These are phyloP conservation scores for Drepanosiphum platanoidis DNA, from an alignment of 2,888 invertebrate genomes.

Conservation along the genomic window DNA sequence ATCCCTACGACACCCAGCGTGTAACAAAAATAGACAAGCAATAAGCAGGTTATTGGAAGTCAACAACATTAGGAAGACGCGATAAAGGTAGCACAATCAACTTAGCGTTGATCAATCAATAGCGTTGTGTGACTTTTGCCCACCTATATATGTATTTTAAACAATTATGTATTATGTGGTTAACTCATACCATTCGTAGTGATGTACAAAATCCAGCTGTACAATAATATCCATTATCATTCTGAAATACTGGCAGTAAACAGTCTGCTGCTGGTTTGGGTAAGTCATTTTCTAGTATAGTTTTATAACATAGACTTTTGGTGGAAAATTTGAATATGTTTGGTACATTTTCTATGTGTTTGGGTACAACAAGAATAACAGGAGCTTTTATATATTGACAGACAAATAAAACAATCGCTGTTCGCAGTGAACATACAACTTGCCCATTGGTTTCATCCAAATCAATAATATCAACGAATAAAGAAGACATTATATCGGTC, in stretches of 20 bases:
- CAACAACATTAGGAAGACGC: too few species aligned
- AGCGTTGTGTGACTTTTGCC: too few species aligned
- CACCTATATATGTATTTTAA: too few species aligned
- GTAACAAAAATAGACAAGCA: too few species aligned
- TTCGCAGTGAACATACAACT: conserved; percentile 71
- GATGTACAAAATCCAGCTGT: conserved; percentile 84
- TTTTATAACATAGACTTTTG: conserved; percentile 66
- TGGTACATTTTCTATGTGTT: conserved; percentile 63
- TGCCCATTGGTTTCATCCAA: conserved; percentile 64
- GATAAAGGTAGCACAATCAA: too few species aligned
- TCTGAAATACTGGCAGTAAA: conserved; percentile 59
- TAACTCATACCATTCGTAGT: conserved; percentile 70
- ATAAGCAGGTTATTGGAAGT: too few species aligned
- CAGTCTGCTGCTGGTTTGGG: conserved; percentile 66
- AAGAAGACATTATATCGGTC: conserved; percentile 46
- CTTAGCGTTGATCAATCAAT: too few species aligned
- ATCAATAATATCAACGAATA: conserved; percentile 52
- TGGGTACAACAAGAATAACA: conserved; percentile 63
- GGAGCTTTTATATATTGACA: conserved; percentile 71
- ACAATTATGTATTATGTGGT: not conserved
- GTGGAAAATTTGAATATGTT: conserved; percentile 67
- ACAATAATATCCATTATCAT: conserved; percentile 71
- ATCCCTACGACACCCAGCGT: too few species aligned
- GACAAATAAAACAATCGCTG: conserved; percentile 73
- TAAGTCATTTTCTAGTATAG: conserved; percentile 67